These are phyloP conservation scores for Papilio glaucus DNA, from an alignment of 1,140 invertebrate species.

Conservation along the genomic window DNA sequence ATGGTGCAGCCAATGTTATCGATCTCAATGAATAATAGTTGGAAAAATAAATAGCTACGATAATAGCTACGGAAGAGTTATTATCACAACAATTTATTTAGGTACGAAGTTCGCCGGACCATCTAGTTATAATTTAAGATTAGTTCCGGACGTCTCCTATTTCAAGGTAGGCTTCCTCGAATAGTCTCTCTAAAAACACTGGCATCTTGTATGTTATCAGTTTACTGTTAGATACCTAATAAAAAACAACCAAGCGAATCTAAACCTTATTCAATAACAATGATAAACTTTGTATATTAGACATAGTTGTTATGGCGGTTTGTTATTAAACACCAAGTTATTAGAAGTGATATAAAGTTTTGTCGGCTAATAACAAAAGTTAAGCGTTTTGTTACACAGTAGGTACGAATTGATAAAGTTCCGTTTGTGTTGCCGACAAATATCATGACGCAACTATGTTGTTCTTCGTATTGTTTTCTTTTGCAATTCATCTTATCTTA, in stretches of 20 bases:
- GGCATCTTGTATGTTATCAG: neutral
- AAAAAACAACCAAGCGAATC: neutral
- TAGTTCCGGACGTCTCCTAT: no score
- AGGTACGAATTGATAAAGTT: neutral
- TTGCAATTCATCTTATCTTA: neutral
- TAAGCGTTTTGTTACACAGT: neutral
- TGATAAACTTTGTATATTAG: neutral
- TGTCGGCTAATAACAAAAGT: no score
- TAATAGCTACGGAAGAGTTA: no score
- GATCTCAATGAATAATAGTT: no score
- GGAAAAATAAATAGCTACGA: no score
- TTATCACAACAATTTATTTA: no score
- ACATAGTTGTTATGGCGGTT: neutral
- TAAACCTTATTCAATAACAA: neutral
- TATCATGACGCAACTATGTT: neutral
- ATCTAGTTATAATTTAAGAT: no score
- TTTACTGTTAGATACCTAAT: neutral
- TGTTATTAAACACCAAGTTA: neutral
- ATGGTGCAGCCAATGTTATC: no score
- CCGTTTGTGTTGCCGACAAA: neutral
- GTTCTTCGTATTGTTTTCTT: neutral
- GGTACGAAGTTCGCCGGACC: no score
- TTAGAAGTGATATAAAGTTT: conserved; percentile 1
- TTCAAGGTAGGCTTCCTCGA: no score
- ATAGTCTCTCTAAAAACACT: no score